Base-by-base conservation (phyloP, 2,797 vertebrate genomes). In the Semaprochilodus insignis region DNA sequence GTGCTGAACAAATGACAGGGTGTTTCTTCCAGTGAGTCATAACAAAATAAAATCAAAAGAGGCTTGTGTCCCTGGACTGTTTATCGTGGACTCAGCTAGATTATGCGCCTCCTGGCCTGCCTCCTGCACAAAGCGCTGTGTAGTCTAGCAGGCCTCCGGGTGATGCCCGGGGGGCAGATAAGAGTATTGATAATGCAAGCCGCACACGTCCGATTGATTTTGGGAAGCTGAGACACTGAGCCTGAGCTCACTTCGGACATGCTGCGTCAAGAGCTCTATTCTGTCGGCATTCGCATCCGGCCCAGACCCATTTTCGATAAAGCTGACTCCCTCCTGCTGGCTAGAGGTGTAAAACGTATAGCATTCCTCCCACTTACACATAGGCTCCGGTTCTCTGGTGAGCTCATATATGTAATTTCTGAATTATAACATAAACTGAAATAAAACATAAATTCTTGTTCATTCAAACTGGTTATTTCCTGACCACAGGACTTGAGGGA, bases 1-100 rank as follows among this genome's bases (percentile, higher is more conserved):
- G 80, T 51, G 25, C 14, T 60, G 44, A 87, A 88, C 83, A 82
- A 88, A 84, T 66, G 83, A 51, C 85, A 44, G 89, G 87, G 89
- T 82, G 89, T 89, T 87, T 92, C 90, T 92, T 90, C 91, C 77
- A 55, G 78, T 87, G 84, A 94, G 94, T 93, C 93, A 95, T 92
- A 95, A 95, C 93, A 95, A 91, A 89, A 87, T 85, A 80, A 81
- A 80, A 90, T 86, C 86, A 85, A 91, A 89, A 85, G 70, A 78
- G 74, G 82, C 74, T 84, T 63, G 85, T 70, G 57, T 86, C 77
- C 27, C 62, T 78, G 80, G 62, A 66, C 34, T 48, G 78, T 78
- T 90, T 91, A 89, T 91, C 91, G 54, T 76, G 82, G 79, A 65
- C 75, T 78, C 15, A 55, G 69, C 55, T 48, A 87, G 89, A 89